phyloP scores from a whole-genome alignment of 2,888 invertebrate genomes.

The Exephanes ischioxanthus region DNA sequence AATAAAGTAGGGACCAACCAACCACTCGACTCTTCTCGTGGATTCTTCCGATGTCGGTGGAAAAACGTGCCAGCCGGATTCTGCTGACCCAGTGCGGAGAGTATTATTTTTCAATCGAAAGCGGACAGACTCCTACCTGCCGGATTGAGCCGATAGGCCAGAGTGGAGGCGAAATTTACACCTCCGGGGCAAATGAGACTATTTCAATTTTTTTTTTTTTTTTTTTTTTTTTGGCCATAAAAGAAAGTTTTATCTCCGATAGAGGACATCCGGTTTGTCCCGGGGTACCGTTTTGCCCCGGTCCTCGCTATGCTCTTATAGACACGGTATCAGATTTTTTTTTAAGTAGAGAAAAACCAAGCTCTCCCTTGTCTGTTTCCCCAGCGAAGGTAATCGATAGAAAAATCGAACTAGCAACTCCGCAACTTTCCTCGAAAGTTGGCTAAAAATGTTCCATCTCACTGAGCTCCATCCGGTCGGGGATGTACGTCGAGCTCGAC shows the following conservation, averaged over 20 bases:
- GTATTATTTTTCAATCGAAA: slow-evolving; percentile 42
- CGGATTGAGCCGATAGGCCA: not conserved
- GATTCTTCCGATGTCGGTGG: not conserved
- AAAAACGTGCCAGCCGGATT: slow-evolving; percentile 30
- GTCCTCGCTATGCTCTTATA: too few species aligned
- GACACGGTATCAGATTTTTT: too few species aligned
- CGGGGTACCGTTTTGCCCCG: too few species aligned
- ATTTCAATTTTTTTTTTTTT: not conserved
- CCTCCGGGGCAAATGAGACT: not conserved
- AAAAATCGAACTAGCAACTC: not conserved
- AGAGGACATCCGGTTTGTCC: too few species aligned
- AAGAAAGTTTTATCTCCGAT: too few species aligned
- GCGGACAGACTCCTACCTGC: not conserved
- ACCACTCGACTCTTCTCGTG: slow-evolving; percentile 37
- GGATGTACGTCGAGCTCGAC: not conserved
- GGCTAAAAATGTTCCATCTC: not conserved
- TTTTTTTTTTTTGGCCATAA: too few species aligned
- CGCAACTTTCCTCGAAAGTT: not conserved
- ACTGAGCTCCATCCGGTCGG: slow-evolving; percentile 2
- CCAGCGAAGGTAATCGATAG: not conserved
- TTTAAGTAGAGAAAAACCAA: not conserved
- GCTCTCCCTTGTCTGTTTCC: not conserved
- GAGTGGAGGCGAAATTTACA: too few species aligned
- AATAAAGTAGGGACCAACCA: slow-evolving; percentile 19
- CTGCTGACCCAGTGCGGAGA: slow-evolving; percentile 48